Evolutionary conservation across 2,797 vertebrate genomes (phyloP).

Genomic region (Gallinago nigripennis): DNA sequence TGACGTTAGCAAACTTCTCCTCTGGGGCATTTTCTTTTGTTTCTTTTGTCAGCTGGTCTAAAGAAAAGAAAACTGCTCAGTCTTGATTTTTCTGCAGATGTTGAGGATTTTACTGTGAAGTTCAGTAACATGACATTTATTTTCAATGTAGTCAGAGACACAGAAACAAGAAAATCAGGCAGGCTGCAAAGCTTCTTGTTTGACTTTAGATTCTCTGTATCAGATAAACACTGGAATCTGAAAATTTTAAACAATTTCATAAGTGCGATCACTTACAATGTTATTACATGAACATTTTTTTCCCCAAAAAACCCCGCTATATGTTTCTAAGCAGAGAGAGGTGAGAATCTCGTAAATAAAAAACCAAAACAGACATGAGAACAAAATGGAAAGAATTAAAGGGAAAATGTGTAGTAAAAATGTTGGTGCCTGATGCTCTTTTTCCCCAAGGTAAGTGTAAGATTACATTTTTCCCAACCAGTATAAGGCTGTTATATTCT

Average conservation of each 20-base stretch:
- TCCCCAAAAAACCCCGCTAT: background rate
- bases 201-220: background rate
- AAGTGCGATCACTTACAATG: background rate
- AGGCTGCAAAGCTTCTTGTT: background rate
- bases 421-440: background rate
- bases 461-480: background rate
- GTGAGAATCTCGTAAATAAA: background rate
- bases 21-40: constrained; percentile 45
- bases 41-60: constrained; percentile 47
- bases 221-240: background rate
- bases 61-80: constrained; percentile 11
- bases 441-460: background rate
- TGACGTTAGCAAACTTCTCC: constrained; percentile 55
- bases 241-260: background rate
- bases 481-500: background rate
- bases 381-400: background rate
- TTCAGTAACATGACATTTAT: background rate
- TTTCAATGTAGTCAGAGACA: constrained; percentile 8
- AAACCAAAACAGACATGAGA: background rate
- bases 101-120: background rate
- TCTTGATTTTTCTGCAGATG: constrained; percentile 38
- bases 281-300: background rate
- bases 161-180: background rate
- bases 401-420: background rate
- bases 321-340: background rate